Evolutionary conservation across 2,888 invertebrate genomes (phyloP).

Genomic region (Pristionchus entomophagus): DNA sequence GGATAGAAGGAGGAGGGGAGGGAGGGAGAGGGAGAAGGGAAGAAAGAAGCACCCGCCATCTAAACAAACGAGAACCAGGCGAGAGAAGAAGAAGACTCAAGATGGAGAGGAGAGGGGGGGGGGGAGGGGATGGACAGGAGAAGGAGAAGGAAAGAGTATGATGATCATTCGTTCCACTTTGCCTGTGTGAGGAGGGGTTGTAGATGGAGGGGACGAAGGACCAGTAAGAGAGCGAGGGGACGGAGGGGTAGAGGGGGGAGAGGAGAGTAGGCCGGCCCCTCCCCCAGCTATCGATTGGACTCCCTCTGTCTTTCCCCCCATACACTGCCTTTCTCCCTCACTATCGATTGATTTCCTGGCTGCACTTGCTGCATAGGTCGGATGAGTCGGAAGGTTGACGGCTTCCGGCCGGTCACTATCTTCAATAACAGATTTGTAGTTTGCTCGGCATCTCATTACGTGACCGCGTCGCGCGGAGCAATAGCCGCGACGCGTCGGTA

Average conservation of each 20-base stretch:
- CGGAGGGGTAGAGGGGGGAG: neutral
- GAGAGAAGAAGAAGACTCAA: slow-evolving; percentile 28
- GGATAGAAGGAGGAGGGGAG: neutral
- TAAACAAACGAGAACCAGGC: slow-evolving; percentile 46
- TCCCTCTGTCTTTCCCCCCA: neutral
- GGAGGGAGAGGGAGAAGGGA: slow-evolving; percentile 7
- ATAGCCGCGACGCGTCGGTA: slow-evolving; percentile 44
- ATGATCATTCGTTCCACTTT: neutral
- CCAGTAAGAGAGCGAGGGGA: slow-evolving; percentile 35
- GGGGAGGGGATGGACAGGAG: neutral
- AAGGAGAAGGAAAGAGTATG: neutral
- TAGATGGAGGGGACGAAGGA: slow-evolving; percentile 32
- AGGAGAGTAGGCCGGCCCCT: slow-evolving; percentile 42
- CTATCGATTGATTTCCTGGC: slow-evolving; percentile 2
- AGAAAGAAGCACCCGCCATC: slow-evolving; percentile 46
- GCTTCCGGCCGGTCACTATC: slow-evolving; percentile 50
- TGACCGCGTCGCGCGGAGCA: slow-evolving; percentile 49
- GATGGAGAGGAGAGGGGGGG: neutral
- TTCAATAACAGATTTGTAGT: slow-evolving; percentile 52
- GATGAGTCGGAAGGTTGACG: neutral
- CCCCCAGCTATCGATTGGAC: slow-evolving; percentile 38
- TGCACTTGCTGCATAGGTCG: neutral
- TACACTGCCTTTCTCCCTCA: neutral
- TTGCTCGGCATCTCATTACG: slow-evolving; percentile 50
- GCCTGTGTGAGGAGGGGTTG: slow-evolving; percentile 20